A percentile compares a stretch with the other conserved stretches of the same genome.
Evolutionary conservation across 1,140 invertebrate species (phyloP).

Genomic region (Vanessa atalanta): DNA sequence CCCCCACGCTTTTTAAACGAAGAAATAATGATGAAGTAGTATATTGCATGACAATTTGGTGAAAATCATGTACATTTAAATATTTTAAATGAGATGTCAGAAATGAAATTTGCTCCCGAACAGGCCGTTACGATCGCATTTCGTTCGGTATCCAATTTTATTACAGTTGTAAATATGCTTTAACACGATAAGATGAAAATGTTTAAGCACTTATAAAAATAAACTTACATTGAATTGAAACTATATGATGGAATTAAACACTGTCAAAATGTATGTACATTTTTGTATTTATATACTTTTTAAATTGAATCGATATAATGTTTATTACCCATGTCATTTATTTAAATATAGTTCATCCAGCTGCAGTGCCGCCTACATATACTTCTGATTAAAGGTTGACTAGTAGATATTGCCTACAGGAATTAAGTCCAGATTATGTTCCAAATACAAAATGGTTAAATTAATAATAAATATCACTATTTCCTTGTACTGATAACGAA

Average conservation of each 20-base stretch:
- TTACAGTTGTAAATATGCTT: constrained; percentile 31
- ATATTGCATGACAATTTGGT: constrained; percentile 17
- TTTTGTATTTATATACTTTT: not conserved
- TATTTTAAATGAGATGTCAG: constrained; percentile 37
- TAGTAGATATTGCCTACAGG: too few relatives aligned
- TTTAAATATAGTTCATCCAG: too few relatives aligned
- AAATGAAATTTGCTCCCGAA: constrained; percentile 26
- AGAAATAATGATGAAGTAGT: not conserved
- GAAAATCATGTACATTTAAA: constrained; percentile 29
- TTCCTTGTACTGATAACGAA: too few relatives aligned
- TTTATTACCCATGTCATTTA: too few relatives aligned
- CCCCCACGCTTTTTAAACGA: too few relatives aligned
- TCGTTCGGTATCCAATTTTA: constrained; percentile 31
- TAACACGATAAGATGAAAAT: constrained; percentile 27
- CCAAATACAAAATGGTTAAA: too few relatives aligned
- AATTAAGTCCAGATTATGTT: too few relatives aligned
- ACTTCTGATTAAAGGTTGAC: too few relatives aligned
- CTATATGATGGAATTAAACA: not conserved
- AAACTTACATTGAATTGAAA: constrained; percentile 8
- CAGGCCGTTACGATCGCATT: constrained; percentile 28
- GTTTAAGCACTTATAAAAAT: constrained; percentile 15
- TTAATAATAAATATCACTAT: too few relatives aligned
- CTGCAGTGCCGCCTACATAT: too few relatives aligned
- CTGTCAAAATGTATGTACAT: not conserved
- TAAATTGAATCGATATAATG: too few relatives aligned